These are phyloP conservation scores for Iselma pallidipennis DNA, from an alignment of 2,888 invertebrate genomes.

Conservation along the genomic window DNA sequence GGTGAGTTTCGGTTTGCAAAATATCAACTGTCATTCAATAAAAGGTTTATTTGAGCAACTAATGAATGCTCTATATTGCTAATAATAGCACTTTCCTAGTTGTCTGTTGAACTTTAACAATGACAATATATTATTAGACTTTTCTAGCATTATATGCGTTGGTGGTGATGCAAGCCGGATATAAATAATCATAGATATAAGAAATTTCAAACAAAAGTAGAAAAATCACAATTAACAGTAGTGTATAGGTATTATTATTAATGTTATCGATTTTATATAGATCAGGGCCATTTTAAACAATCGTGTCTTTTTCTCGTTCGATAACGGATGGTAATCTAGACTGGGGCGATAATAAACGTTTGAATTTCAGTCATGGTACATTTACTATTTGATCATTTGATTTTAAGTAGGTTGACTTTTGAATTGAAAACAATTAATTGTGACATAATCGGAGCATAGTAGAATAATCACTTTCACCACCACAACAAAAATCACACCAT, in stretches of 20 bases:
- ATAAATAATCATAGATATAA: no score
- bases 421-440: not conserved
- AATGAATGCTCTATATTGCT: slow-evolving; percentile 32
- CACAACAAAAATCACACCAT: not conserved
- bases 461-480: not conserved
- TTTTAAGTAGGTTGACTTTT: not conserved
- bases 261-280: slow-evolving; percentile 16
- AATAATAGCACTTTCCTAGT: not conserved
- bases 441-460: slow-evolving; percentile 1
- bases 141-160: no score
- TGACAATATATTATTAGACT: not conserved
- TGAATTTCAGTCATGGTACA: slow-evolving; percentile 2
- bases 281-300: slow-evolving; percentile 20
- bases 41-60: slow-evolving; percentile 27
- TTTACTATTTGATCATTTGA: not conserved
- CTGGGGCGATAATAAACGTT: slow-evolving; percentile 6
- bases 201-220: not conserved
- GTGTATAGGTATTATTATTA: no score
- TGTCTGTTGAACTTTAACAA: slow-evolving; percentile 3
- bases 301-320: slow-evolving; percentile 10
- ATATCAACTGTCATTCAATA: slow-evolving; percentile 31
- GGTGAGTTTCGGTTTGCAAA: slow-evolving; percentile 23
- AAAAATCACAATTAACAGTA: not conserved
- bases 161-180: not conserved
- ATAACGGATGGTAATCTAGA: slow-evolving; percentile 19